Evolutionary conservation across 2,888 invertebrate species (phyloP).

Genomic region (Thyatira batis): DNA sequence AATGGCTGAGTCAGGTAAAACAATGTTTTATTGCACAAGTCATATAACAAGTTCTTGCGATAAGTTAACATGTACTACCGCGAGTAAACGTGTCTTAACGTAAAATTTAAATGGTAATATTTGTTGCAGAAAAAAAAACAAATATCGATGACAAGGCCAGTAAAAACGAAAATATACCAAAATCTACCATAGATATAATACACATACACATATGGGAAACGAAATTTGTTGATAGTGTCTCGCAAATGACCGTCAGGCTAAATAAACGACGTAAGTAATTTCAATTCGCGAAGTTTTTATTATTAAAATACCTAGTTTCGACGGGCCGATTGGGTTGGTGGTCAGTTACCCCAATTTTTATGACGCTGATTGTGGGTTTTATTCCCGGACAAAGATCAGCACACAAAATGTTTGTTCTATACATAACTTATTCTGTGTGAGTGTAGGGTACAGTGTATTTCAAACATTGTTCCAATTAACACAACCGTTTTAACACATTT

Average conservation of each 20-base stretch:
- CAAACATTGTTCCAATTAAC: slow-evolving; percentile 7
- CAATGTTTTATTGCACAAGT: too few species aligned
- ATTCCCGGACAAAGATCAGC: too few species aligned
- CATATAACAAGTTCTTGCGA: too few species aligned
- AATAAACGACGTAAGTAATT: slow-evolving; percentile 50
- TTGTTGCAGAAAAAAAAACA: slow-evolving; percentile 15
- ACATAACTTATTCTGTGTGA: not conserved
- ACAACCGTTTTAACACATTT: slow-evolving; percentile 9
- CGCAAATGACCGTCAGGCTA: slow-evolving; percentile 48
- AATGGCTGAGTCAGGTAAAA: slow-evolving; percentile 24
- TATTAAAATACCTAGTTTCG: too few species aligned
- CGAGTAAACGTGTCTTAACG: too few species aligned
- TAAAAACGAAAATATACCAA: slow-evolving; percentile 18
- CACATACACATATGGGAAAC: slow-evolving; percentile 56
- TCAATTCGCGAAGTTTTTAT: not conserved
- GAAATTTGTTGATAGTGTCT: slow-evolving; percentile 36
- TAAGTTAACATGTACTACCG: too few species aligned
- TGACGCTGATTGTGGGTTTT: too few species aligned
- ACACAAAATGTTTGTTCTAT: not conserved
- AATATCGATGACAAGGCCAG: slow-evolving; percentile 7
- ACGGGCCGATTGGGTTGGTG: too few species aligned
- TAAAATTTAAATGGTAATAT: too few species aligned
- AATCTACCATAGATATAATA: slow-evolving; percentile 25
- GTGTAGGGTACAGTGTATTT: too few species aligned
- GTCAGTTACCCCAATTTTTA: too few species aligned